Base-by-base conservation (phyloP, 2,113 vertebrate species). In the Plectropomus leopardus region DNA sequence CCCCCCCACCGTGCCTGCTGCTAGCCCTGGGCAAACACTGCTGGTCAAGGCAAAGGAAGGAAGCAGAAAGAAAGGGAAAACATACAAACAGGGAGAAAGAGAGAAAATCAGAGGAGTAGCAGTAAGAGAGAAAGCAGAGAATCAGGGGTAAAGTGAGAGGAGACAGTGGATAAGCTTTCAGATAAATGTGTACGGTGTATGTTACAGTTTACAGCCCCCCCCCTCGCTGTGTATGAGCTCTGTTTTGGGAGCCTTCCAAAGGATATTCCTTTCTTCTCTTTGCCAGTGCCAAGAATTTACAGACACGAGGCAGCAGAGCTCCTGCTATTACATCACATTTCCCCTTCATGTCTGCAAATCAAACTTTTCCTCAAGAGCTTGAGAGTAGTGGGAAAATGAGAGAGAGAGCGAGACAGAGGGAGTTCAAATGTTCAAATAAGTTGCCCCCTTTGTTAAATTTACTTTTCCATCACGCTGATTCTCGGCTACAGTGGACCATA, bases 301-400 rank as follows among this genome's bases (percentile, higher is more conserved):
- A 88, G 82, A 86, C 82, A 83, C 50, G 75, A 91, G 86, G 90
- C 81, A 78, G 84, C 78, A 60, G 32, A 80, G 82, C 86, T 84
- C 28, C 66, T 30, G 58, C 81, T 65, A 85, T 93, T 88, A 92
- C 85, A 90, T 92, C 89, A 92, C 86, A 64, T 78, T 79, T 85
- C 60, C 47, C 59, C 40, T 78, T 79, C 17, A 13, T 66, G 88
- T 75, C 67, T 44, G 64, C 67, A 78, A 87, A 84, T 88, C 77
- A 83, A 89, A 89, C 59, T 79, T 77, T 86, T 77, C 40, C 80
- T 84, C 19, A 47, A 5, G 70, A 30, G 50, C 74, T 83, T 53
- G 23, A 68, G 45, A 17, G 8, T 13, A 48, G 72, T 34, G 72
- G 59, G 74, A 55, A 67, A 79, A 60, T n/a, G 54, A 71, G 28